These are phyloP conservation scores for Drosophila heteroneura DNA, from an alignment of 2,888 invertebrate genomes.

Conservation along the genomic window DNA sequence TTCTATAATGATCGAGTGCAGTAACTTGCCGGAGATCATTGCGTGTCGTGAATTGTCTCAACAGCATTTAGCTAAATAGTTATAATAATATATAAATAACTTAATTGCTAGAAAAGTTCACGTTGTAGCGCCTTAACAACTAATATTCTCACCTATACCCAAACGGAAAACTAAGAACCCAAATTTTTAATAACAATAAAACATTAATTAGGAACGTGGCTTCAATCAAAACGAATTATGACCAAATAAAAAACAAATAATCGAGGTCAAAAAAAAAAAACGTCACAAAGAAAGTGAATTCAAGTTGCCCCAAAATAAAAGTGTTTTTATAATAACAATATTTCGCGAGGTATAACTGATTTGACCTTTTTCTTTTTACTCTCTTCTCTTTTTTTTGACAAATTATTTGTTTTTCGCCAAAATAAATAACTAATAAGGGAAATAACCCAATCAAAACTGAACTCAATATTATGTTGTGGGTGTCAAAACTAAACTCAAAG, in stretches of 20 bases:
- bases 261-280: constrained; percentile 29
- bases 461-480: constrained; percentile 2
- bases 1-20: constrained; percentile 22
- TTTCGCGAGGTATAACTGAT: constrained; percentile 13
- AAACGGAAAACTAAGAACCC: constrained; percentile 37
- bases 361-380: constrained; percentile 2
- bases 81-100: constrained; percentile 30
- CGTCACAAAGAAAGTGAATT: constrained; percentile 22
- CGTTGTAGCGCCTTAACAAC: constrained; percentile 67
- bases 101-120: constrained; percentile 70
- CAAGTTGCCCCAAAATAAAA: constrained; percentile 14
- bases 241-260: constrained; percentile 43
- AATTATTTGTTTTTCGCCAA: constrained; percentile 41
- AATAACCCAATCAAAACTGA: constrained; percentile 22
- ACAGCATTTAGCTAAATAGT: constrained; percentile 20
- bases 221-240: constrained; percentile 41
- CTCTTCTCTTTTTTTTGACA: constrained; percentile 6
- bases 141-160: constrained; percentile 46
- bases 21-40: constrained; percentile 49
- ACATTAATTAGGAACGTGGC: constrained; percentile 70
- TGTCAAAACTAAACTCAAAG: constrained; percentile 19
- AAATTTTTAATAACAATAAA: constrained; percentile 28
- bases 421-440: constrained; percentile 6
- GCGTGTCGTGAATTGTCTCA: constrained; percentile 38
- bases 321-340: constrained; percentile 8